Evolutionary conservation across 2,113 vertebrate species (phyloP).

Genomic region (Gymnarchus niloticus): DNA sequence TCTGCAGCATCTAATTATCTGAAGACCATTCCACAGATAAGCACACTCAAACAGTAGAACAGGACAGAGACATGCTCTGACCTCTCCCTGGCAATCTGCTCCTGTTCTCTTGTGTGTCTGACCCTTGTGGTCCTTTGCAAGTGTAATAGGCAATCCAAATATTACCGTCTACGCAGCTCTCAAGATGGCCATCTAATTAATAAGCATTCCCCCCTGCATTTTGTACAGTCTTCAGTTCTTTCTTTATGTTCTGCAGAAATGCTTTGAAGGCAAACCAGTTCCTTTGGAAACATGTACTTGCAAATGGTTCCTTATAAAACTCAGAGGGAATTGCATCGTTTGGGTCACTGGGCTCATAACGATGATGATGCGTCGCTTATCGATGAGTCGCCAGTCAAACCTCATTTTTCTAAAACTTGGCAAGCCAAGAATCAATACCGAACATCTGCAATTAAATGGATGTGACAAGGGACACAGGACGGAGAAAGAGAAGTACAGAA

Average conservation of each 20-base stretch:
- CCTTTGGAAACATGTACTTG: slow-evolving; percentile 11
- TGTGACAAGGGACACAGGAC: slow-evolving; percentile 36
- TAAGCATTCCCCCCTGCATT: slow-evolving; percentile 1
- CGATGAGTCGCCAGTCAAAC: slow-evolving; percentile 27
- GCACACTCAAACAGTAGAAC: not conserved
- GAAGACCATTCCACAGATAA: not conserved
- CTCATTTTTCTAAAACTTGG: slow-evolving; percentile 36
- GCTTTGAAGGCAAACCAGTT: not conserved
- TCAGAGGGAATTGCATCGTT: not conserved
- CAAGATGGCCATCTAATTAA: slow-evolving; percentile 46
- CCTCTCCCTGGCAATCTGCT: slow-evolving; percentile 32
- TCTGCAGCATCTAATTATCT: too few relatives aligned
- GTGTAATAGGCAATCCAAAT: too few relatives aligned
- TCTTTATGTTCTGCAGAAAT: not conserved
- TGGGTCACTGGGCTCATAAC: not conserved
- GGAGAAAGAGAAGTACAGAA: not conserved
- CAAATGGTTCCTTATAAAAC: not conserved
- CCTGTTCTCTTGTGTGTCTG: slow-evolving; percentile 21
- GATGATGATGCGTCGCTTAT: slow-evolving; percentile 37
- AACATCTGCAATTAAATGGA: slow-evolving; percentile 43
- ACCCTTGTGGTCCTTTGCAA: slow-evolving; percentile 33
- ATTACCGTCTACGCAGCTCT: too few relatives aligned
- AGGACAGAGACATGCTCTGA: slow-evolving; percentile 19
- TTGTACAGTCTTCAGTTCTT: not conserved
- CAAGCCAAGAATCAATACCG: slow-evolving; percentile 33